Conservation (phyloP, 2,888 invertebrate genomes). For the Gryllus longicercus region DNA sequence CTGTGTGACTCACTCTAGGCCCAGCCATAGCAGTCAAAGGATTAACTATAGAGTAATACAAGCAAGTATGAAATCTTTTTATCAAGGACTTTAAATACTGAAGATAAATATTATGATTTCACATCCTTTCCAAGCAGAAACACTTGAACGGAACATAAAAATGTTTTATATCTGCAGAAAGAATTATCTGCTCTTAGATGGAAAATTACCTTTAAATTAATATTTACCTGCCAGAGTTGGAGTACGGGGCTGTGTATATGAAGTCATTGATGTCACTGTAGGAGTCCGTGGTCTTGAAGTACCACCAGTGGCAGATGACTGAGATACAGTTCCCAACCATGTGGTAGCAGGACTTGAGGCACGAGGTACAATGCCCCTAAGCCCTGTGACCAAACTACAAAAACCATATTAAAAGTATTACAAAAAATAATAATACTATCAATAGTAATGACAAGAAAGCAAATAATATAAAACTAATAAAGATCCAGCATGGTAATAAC, state of each 20-base stretch:
- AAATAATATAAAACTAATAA: too few species aligned
- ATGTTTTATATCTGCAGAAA: too few species aligned
- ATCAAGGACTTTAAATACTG: too few species aligned
- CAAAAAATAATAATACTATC: too few species aligned
- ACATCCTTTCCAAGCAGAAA: too few species aligned
- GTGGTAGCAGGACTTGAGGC: slow-evolving; percentile 31
- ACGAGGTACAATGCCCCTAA: slow-evolving; percentile 30
- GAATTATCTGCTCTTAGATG: neutral
- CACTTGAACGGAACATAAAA: too few species aligned
- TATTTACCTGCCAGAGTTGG: slow-evolving; percentile 33
- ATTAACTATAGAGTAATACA: too few species aligned
- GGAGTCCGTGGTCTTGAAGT: slow-evolving; percentile 27
- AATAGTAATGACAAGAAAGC: too few species aligned
- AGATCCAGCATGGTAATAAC: too few species aligned
- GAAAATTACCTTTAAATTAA: neutral
- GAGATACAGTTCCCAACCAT: slow-evolving; percentile 30
- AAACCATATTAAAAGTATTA: neutral
- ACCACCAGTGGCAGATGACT: slow-evolving; percentile 26
- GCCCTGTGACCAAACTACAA: slow-evolving; percentile 30
- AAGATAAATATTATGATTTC: too few species aligned
- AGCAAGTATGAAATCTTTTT: too few species aligned
- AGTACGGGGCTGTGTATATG: slow-evolving; percentile 34
- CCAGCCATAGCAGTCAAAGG: too few species aligned
- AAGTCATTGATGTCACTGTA: slow-evolving; percentile 22
- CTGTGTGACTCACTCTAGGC: neutral